Evolutionary conservation across 2,888 invertebrate species (phyloP), one percentile per base, ranked within the genome.

Genomic region (Tenthredo notha): DNA sequence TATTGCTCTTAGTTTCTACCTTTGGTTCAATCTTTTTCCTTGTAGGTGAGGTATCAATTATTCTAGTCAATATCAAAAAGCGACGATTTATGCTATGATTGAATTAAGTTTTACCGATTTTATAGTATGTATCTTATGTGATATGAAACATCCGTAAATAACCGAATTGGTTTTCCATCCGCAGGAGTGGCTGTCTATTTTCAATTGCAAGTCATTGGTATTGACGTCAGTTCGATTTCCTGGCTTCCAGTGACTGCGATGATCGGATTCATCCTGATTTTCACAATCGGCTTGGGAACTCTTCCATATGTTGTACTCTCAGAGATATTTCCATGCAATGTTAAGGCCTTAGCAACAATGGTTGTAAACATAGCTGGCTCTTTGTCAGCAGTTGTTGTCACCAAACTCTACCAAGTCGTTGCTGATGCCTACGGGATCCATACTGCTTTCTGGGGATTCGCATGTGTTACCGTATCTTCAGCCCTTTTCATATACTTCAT

Each of bases 281-380:
- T 75, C 21, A 33, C 84, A 0, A 6, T 87, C 1, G 89, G 89
- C 2, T 29, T 89, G n/a, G 47, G 33, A 7, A 65, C 85, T 10
- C 50, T 89, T 2, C 88, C 88, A 2, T 65, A 43, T 2, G 67
- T 87, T 12, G 10, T 90, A 1, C 61, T 86, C 0, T 86, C 88
- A 0, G 89, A 89, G 77, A 85, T 89, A n/a, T 89, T 88, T 37
- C 82, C 88, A 0, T 83, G 86, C 18, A 80, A 10, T 12, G 65
- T 88, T 25, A 89, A 89, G 72, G 85, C 78, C 2, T 87, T 85
- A 2, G 75, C 82, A 1, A 86, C 83, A 85, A 0, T 87, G 80
- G 0, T 87, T 1, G 75, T 58, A 0, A 72, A 86, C 9, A 72
- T 84, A 21, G 87, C 80, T n/a, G 88, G 87, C 18, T 86, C 88